Conservation (phyloP, 2,113 vertebrate species). For the Antigone vipio region DNA sequence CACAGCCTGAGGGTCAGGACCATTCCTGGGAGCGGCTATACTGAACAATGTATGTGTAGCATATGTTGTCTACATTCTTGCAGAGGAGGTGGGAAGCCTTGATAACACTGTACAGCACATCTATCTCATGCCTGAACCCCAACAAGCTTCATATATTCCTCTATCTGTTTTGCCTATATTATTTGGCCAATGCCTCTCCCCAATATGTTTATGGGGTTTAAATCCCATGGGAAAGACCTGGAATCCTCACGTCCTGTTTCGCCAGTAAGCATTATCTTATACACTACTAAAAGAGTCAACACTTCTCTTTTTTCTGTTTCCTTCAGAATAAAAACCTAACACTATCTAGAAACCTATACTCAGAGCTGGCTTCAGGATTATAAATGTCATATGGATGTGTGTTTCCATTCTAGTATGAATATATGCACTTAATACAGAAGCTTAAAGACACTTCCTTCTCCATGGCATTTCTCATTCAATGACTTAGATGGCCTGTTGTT, state of each 20-base stretch:
- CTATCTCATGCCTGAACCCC: neutral
- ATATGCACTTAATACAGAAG: neutral
- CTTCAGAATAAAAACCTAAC: neutral
- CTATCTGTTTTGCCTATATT: neutral
- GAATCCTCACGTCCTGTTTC: neutral
- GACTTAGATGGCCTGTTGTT: neutral
- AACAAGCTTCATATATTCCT: neutral
- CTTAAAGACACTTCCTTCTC: neutral
- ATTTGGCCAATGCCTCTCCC: neutral
- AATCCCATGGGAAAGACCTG: neutral
- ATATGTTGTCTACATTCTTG: neutral
- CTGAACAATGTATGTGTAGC: neutral
- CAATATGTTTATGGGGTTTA: neutral
- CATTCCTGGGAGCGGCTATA: fast-evolving
- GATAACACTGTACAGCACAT: neutral
- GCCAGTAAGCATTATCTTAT: neutral
- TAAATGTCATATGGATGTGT: neutral
- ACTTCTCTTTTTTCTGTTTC: neutral
- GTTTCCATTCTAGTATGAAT: neutral
- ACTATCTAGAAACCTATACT: neutral
- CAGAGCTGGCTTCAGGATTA: neutral
- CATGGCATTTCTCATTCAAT: neutral
- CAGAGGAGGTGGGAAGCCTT: neutral
- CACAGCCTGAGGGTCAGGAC: neutral
- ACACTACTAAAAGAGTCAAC: neutral